Conservation (phyloP, 2,888 invertebrate genomes). For the Platycnemis pennipes region DNA sequence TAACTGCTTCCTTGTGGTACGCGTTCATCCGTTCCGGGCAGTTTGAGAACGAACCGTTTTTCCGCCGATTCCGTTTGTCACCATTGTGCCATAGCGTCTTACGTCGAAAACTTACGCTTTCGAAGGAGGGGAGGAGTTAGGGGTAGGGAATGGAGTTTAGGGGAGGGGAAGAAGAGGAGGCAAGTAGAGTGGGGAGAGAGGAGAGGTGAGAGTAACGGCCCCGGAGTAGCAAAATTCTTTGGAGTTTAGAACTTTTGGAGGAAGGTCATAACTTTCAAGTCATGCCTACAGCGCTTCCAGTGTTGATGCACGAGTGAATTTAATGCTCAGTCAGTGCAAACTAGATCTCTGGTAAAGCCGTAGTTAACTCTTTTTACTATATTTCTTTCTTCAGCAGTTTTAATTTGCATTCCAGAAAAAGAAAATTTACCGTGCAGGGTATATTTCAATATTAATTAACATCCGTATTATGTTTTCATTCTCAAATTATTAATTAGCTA, state of each 20-base stretch:
- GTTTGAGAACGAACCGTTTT: slow-evolving; percentile 50
- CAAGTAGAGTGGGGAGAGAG: no score
- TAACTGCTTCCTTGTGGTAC: slow-evolving; percentile 63
- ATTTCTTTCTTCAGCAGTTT: no score
- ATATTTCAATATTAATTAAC: no score
- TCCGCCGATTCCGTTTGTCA: slow-evolving; percentile 61
- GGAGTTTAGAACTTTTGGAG: not conserved
- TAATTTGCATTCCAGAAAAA: no score
- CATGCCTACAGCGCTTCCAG: not conserved
- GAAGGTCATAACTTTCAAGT: not conserved
- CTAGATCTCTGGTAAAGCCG: no score
- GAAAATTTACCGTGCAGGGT: no score
- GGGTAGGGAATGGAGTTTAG: no score
- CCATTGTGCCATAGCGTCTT: slow-evolving; percentile 65
- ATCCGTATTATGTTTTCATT: no score
- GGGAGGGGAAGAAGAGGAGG: not conserved
- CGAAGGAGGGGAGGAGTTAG: not conserved
- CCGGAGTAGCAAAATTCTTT: not conserved
- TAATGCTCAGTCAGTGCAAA: no score
- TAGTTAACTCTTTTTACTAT: no score
- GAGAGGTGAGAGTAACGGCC: not conserved
- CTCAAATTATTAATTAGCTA: no score
- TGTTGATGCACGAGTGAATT: no score
- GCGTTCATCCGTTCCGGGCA: slow-evolving; percentile 66
- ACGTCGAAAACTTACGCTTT: slow-evolving; percentile 60